These are phyloP conservation scores for Rhynchotus rufescens DNA, from an alignment of 2,797 vertebrate genomes.

Conservation along the genomic window DNA sequence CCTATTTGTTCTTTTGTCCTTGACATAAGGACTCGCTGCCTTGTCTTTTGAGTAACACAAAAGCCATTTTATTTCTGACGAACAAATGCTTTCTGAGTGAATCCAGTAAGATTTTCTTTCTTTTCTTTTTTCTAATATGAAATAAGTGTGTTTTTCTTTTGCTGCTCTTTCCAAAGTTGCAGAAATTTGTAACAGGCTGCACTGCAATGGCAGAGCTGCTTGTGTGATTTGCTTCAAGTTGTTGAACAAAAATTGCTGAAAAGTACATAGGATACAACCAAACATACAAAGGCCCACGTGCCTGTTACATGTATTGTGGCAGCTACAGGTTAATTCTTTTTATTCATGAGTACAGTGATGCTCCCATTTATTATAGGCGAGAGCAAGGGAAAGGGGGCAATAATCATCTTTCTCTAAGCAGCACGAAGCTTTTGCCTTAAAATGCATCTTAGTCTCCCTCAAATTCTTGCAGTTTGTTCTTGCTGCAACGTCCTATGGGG, in stretches of 20 bases:
- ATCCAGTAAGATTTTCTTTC: neutral
- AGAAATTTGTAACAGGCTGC: neutral
- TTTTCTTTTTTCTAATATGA: neutral
- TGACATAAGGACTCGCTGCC: neutral
- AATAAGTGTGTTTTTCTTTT: neutral
- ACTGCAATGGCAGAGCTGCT: neutral
- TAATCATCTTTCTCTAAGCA: neutral
- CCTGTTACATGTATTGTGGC: neutral
- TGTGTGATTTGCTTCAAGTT: neutral
- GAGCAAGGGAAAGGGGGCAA: neutral
- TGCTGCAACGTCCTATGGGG: neutral
- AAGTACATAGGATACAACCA: neutral
- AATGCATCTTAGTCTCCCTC: neutral
- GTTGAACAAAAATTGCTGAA: neutral
- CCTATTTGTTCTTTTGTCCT: slow-evolving; percentile 24
- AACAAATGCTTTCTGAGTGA: neutral
- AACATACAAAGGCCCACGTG: neutral
- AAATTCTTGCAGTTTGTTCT: neutral
- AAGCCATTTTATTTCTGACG: slow-evolving; percentile 20
- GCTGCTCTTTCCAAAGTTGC: neutral
- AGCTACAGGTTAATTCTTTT: neutral
- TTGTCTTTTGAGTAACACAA: slow-evolving; percentile 19
- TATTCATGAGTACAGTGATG: neutral
- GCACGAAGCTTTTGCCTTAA: neutral
- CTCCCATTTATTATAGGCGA: neutral